A percentile compares a stretch with the other conserved stretches of the same genome.
Evolutionary conservation across 1,140 invertebrate species (phyloP).

Genomic region (Zaprionus africanus): DNA sequence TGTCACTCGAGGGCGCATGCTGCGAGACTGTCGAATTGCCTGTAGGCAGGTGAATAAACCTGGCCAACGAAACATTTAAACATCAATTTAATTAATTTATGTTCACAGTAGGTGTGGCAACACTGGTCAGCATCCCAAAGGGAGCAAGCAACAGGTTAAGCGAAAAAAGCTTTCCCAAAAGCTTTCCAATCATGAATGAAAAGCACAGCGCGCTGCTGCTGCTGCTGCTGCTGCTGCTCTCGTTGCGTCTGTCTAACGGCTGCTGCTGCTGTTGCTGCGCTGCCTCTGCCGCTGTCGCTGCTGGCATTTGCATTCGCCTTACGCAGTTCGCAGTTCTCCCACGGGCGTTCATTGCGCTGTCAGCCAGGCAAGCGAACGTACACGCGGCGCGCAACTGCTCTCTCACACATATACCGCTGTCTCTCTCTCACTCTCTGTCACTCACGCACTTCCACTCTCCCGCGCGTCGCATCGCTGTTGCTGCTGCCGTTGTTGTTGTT

Average conservation of each 20-base stretch:
- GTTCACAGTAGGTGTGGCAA: slow-evolving; percentile 58
- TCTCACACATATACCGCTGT: not conserved
- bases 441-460: not conserved
- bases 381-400: slow-evolving; percentile 52
- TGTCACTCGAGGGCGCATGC: slow-evolving; percentile 44
- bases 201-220: slow-evolving; percentile 45
- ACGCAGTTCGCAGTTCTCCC: slow-evolving; percentile 25
- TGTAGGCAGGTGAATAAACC: slow-evolving; percentile 49
- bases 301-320: slow-evolving; percentile 48
- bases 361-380: slow-evolving; percentile 72
- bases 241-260: slow-evolving; percentile 15
- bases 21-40: slow-evolving; percentile 12
- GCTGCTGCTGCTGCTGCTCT: slow-evolving; percentile 30
- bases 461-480: not conserved
- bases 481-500: not conserved
- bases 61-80: slow-evolving; percentile 51
- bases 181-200: slow-evolving; percentile 71
- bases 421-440: not conserved
- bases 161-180: slow-evolving; percentile 60
- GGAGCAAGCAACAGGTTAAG: slow-evolving; percentile 63
- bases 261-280: slow-evolving; percentile 25
- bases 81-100: slow-evolving; percentile 83
- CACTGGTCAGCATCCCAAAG: slow-evolving; percentile 52
- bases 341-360: slow-evolving; percentile 70
- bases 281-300: slow-evolving; percentile 33